Conservation (phyloP, 2,888 invertebrate genomes). For the Rhingia rostrata region DNA sequence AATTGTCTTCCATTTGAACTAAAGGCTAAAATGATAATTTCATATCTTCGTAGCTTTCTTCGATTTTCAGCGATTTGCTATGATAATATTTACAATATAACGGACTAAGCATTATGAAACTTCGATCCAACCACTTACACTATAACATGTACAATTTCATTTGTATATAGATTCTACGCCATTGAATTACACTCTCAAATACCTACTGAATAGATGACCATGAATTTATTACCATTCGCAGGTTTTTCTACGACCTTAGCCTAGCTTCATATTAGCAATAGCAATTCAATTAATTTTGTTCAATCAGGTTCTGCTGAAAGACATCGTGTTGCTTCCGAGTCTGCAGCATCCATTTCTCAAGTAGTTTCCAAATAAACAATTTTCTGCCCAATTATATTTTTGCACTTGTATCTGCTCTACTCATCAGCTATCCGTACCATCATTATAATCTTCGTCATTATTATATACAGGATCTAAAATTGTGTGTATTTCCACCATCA, state of each 20-base stretch:
- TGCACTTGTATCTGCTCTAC: conserved; percentile 56
- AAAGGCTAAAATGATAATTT: too few species aligned
- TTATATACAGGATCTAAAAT: conserved; percentile 40
- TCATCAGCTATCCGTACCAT: conserved; percentile 23
- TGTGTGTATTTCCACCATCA: conserved; percentile 30
- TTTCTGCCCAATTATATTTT: conserved; percentile 64
- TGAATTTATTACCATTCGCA: background rate
- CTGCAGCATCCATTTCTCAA: conserved; percentile 43
- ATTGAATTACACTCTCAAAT: background rate
- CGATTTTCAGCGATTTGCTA: too few species aligned
- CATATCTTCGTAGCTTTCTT: too few species aligned
- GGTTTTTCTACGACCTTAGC: background rate
- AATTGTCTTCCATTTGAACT: too few species aligned
- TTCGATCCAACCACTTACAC: too few species aligned
- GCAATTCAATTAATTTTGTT: background rate
- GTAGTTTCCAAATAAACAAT: conserved; percentile 59
- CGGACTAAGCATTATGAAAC: too few species aligned
- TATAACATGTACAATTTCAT: too few species aligned
- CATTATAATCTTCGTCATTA: conserved; percentile 45
- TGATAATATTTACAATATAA: too few species aligned
- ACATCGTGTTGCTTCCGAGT: conserved; percentile 36
- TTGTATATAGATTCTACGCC: too few species aligned
- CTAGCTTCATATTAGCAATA: conserved; percentile 1
- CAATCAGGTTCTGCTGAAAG: conserved; percentile 42
- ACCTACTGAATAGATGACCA: background rate